phyloP scores from a whole-genome alignment of 2,113 vertebrate species.

The Clarias magur region DNA sequence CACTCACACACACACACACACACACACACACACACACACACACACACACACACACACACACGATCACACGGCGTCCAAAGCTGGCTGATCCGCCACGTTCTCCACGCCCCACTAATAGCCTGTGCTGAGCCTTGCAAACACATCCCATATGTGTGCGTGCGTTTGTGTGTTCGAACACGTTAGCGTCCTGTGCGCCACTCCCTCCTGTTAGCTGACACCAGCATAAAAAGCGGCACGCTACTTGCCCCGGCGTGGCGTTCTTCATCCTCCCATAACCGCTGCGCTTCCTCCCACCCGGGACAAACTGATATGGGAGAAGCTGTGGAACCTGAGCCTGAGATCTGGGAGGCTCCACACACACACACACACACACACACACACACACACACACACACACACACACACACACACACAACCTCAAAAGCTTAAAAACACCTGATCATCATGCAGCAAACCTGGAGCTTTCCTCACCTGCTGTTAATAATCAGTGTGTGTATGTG shows the following conservation, averaged over 20 bases:
- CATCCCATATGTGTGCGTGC: constrained; percentile 45
- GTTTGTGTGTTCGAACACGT: constrained; percentile 33
- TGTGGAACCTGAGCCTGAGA: constrained; percentile 45
- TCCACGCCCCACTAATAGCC: constrained; percentile 70
- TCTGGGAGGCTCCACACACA: constrained; percentile 22
- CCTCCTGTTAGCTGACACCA: constrained; percentile 54
- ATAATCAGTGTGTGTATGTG: not conserved
- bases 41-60: constrained; percentile 43
- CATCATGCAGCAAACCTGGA: not conserved
- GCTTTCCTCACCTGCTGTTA: constrained; percentile 6
- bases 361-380: constrained; percentile 42
- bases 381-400: constrained; percentile 36
- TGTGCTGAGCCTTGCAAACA: constrained; percentile 74
- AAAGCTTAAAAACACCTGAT: constrained; percentile 51
- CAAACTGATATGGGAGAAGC: constrained; percentile 37
- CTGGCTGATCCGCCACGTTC: constrained; percentile 65
- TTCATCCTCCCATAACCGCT: constrained; percentile 48
- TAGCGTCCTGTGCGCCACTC: constrained; percentile 39
- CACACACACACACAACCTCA: constrained; percentile 25
- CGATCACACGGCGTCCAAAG: constrained; percentile 64
- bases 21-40: constrained; percentile 41
- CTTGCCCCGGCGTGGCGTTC: constrained; percentile 32
- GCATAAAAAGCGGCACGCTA: constrained; percentile 38
- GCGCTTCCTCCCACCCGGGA: constrained; percentile 30
- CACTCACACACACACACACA: constrained; percentile 40